Base-by-base conservation (phyloP, 2,113 vertebrate genomes). In the Jacana jacana region DNA sequence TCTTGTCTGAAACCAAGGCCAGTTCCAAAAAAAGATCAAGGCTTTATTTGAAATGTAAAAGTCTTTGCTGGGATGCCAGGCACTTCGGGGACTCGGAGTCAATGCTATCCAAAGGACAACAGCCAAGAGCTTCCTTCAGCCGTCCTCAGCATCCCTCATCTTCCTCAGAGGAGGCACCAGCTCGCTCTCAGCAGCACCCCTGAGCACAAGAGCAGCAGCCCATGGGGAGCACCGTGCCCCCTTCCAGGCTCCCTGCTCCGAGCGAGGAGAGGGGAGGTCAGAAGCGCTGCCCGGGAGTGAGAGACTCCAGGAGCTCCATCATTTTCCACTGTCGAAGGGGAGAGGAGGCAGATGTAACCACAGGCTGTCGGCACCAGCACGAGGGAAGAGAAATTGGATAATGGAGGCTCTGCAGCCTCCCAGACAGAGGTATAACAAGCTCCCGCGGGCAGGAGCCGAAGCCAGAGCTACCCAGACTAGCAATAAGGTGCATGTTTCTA, bases 1-100 rank as follows among this genome's bases (percentile, higher is more conserved):
- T 91, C 94, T 91, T 44, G 86, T 93, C 77, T 88, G 88, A 96
- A 95, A 91, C 97, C 97, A 85, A 96, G 91, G 68, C 90, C 58
- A 91, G 94, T 6, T 86, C 94, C 93, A 95, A 94, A 94, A 96
- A 95, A 93, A 93, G 96, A 97, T 96, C 88, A 95, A 97, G 94
- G 95, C 84, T 96, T 78, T 84, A 35, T 95, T 82, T 97, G 90
- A 95, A 94, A 94, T 90, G 91, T 65, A 72, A 71, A 91, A 87
- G 91, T 72, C 95, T 90, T 83, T n/a, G 83, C 79, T 31, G 72
- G 73, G 82, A 30, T 89, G 70, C 86, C 95, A 77, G 81, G 94
- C 75, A 4, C 93, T 96, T 86, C 13, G 8, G 89, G 91, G 79
- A 89, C 79, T 3, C 3, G 5, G 35, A 55, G 79, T 33, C 37